phyloP scores from a whole-genome alignment of 2,797 vertebrate genomes.

The Enteromius trimaculatus region DNA sequence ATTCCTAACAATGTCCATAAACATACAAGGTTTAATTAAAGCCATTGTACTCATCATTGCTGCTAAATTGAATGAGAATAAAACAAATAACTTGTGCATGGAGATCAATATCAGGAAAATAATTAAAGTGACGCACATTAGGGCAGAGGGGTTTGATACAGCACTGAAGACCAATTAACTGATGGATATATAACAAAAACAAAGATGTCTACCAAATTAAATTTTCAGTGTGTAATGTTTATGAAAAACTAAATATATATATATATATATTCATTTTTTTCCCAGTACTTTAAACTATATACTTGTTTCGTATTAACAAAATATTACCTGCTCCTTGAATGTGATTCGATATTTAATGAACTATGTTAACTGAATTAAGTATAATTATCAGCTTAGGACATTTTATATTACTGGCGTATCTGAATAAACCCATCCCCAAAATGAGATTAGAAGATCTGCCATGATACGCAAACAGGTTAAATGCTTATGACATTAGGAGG shows the following conservation, averaged over 20 bases:
- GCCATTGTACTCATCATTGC: neutral
- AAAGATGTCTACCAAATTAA: neutral
- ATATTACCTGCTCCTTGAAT: neutral
- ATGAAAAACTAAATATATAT: neutral
- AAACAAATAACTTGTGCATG: neutral
- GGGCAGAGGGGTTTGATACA: neutral
- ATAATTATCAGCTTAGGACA: slow-evolving; percentile 7
- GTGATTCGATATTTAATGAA: neutral
- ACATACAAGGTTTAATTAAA: slow-evolving; percentile 19
- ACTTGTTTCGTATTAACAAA: neutral
- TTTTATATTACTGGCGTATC: neutral
- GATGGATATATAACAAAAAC: neutral
- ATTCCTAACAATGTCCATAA: neutral
- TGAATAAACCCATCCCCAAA: slow-evolving; percentile 4
- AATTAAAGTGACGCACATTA: neutral
- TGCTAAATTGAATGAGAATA: neutral
- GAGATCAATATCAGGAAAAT: slow-evolving; percentile 1
- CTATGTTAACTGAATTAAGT: neutral
- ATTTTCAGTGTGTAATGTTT: neutral
- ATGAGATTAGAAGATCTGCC: slow-evolving; percentile 25
- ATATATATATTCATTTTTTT: neutral
- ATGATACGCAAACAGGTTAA: slow-evolving; percentile 30
- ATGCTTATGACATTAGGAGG: slow-evolving; percentile 28
- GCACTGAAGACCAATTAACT: neutral
- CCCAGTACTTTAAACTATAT: neutral